Percentiles rank a stretch among this genome's conserved stretches.
Evolutionary conservation across 2,797 vertebrate genomes (phyloP).

Genomic region (Adelosebastes latens): DNA sequence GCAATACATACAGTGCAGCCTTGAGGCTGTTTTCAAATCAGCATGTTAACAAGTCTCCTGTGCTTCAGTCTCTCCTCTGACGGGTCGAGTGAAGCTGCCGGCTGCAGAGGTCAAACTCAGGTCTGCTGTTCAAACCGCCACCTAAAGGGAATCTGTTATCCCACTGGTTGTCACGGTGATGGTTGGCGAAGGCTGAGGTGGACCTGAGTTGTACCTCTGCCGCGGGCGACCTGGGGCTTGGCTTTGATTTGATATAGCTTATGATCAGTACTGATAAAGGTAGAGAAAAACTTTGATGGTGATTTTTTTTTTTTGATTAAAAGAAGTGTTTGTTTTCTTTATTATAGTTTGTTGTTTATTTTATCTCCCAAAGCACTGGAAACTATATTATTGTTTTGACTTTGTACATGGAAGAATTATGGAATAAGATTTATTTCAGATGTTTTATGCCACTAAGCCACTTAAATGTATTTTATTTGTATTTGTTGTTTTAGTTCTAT

Average conservation of each 20-base stretch:
- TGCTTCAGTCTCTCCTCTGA: conserved; percentile 23
- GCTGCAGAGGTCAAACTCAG: conserved; percentile 43
- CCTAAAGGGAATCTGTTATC: conserved; percentile 33
- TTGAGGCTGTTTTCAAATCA: conserved; percentile 61
- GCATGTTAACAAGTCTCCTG: conserved; percentile 39
- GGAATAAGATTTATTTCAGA: conserved; percentile 78
- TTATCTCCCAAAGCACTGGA: conserved; percentile 84
- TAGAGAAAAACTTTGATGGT: conserved; percentile 42
- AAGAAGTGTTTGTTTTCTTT: conserved; percentile 64
- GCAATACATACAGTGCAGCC: conserved; percentile 33
- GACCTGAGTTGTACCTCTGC: conserved; percentile 31
- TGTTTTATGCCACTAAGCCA: conserved; percentile 82
- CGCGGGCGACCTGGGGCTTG: conserved; percentile 34
- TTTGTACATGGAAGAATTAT: conserved; percentile 81
- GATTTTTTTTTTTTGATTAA: conserved; percentile 53
- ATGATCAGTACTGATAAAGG: conserved; percentile 65
- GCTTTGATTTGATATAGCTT: conserved; percentile 63
- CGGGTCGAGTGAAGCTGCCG: conserved; percentile 13
- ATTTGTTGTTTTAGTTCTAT: conserved; percentile 73
- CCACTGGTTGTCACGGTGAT: conserved; percentile 9
- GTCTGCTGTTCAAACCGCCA: conserved; percentile 13
- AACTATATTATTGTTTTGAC: conserved; percentile 79
- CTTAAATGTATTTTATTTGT: conserved; percentile 82
- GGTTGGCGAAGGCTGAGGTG: background rate
- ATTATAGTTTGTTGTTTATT: conserved; percentile 72